Base-by-base conservation (phyloP, 2,888 invertebrate species). In the Flexamia atlantica region DNA sequence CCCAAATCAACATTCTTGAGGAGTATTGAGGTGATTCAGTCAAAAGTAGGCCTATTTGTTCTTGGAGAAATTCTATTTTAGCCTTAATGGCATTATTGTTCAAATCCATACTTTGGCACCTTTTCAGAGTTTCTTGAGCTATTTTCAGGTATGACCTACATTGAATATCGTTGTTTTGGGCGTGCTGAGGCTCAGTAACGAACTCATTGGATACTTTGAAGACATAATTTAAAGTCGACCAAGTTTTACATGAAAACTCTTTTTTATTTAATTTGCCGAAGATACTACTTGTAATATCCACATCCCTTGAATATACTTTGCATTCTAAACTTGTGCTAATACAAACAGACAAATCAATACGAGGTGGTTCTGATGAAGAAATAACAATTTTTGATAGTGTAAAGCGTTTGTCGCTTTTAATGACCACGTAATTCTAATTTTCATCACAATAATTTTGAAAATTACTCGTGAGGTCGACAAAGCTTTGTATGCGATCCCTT, bases 331-430 rank as follows among this genome's bases (percentile, higher is more conserved):
- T 20, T 17, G 28, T 64, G 64, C 30, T 64, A 64, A 64, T 23
- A 64, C 23, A 64, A 64, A 64, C 23, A 64, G 64, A 64, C n/a
- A 64, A 64, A 64, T 64, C 64, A 3, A 64, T 64, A 64, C 20
- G 23, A 64, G 64, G 64, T 20, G 23, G 20, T 64, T 20, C 23
- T 64, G 3, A 20, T 64, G 10, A 64, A 64, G 64, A 12, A 64
- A 64, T 64, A 17, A 12, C 9, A 30, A 64, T 64, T 30, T 64
- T 64, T 14, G 64, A 64, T 20, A 64, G 20, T 64, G 64, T 64
- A 20, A 64, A 64, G 23, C 23, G 14, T 20, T 17, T 10, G 9
- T 64, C 12, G 64, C 20, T 64, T 64, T 64, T 64, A 57, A 64
- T 64, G 14, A 23, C 12, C 17, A 64, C 20, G 64, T 64, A 64